phyloP scores from a whole-genome alignment of 1,140 invertebrate species.

The Heliconius hewitsoni region DNA sequence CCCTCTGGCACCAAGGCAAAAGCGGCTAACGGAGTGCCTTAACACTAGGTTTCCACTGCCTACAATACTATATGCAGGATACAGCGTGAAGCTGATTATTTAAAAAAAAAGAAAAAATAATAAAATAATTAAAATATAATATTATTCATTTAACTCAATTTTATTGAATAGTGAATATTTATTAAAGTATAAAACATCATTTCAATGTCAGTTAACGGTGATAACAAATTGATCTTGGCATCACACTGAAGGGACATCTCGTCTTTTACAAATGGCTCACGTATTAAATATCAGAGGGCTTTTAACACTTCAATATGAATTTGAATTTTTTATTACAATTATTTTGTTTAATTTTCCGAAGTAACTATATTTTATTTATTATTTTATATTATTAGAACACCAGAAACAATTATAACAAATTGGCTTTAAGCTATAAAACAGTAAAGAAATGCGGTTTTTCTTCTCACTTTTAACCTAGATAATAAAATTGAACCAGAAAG shows the following conservation, averaged over 20 bases:
- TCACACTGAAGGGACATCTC: slow-evolving; percentile 3
- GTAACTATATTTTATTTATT: too few relatives aligned
- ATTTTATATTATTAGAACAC: too few relatives aligned
- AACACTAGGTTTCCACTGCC: too few relatives aligned
- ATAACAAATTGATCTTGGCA: not conserved
- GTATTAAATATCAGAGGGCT: slow-evolving; percentile 32
- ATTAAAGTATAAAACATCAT: not conserved
- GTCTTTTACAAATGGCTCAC: slow-evolving; percentile 18
- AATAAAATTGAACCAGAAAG: slow-evolving; percentile 10
- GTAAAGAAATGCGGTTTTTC: not conserved
- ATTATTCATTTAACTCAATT: not conserved
- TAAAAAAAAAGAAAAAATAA: not conserved
- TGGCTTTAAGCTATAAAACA: not conserved
- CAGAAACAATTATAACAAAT: not conserved
- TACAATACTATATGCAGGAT: not conserved
- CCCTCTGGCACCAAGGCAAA: too few relatives aligned
- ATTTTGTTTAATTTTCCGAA: not conserved
- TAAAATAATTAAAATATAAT: not conserved
- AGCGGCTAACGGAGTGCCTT: too few relatives aligned
- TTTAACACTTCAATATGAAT: slow-evolving; percentile 30
- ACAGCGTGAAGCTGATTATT: not conserved
- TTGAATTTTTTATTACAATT: slow-evolving; percentile 8
- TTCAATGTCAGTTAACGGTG: not conserved
- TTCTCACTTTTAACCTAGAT: not conserved
- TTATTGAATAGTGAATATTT: not conserved